These are phyloP conservation scores for Stenichneumon culpator DNA, from an alignment of 2,888 invertebrate species.

Conservation along the genomic window DNA sequence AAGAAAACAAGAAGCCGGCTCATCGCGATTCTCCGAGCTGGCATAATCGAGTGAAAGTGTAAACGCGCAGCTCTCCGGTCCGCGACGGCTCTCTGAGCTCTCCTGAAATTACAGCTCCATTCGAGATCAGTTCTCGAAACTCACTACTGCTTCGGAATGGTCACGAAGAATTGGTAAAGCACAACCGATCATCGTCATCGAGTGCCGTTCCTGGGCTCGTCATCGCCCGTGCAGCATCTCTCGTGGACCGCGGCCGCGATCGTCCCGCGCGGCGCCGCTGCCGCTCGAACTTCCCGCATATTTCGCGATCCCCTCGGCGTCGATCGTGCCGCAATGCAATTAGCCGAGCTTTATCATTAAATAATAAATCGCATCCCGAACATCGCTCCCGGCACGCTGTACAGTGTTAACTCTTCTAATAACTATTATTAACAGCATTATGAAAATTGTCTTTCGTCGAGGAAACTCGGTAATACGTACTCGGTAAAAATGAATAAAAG, in stretches of 20 bases:
- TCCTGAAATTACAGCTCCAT: neutral
- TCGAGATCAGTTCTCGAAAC: neutral
- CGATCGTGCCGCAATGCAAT: constrained; percentile 25
- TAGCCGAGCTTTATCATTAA: constrained; percentile 32
- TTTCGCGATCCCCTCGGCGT: neutral
- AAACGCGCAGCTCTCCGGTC: constrained; percentile 14
- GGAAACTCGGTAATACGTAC: neutral
- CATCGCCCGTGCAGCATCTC: constrained; percentile 12
- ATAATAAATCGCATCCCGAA: constrained; percentile 22
- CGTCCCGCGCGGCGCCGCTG: neutral
- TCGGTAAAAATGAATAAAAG: too few relatives aligned
- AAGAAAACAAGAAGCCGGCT: constrained; percentile 6
- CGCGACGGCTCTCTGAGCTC: neutral
- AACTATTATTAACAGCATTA: neutral
- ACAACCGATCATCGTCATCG: constrained; percentile 27
- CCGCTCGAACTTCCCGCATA: neutral
- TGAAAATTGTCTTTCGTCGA: constrained; percentile 2
- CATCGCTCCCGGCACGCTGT: neutral
- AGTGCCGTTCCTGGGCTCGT: constrained; percentile 5
- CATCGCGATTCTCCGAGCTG: neutral
- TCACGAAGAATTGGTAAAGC: neutral
- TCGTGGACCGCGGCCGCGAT: neutral
- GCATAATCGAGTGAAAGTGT: constrained; percentile 54
- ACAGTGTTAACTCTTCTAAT: constrained; percentile 4
- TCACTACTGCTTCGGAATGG: neutral